Evolutionary conservation across 2,888 invertebrate genomes (phyloP), one percentile per base, ranked within the genome.

Genomic region (Ptycholaimellus sp.): DNA sequence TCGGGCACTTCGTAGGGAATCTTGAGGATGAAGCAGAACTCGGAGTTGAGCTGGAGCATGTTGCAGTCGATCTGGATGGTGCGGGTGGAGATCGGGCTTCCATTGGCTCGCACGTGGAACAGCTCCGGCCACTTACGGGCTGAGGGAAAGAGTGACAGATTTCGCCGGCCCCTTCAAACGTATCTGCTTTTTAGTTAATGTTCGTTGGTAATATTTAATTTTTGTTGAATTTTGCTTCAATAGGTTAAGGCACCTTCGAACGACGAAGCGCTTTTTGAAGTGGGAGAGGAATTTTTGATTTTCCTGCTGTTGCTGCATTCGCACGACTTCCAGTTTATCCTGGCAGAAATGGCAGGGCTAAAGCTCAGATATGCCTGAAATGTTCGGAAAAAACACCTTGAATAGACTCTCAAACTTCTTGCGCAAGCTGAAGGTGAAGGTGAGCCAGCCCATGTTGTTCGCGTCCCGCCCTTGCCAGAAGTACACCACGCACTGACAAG

Each of bases 381-480:
- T n/a, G n/a, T n/a, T n/a, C n/a, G n/a, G n/a, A n/a, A n/a, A n/a
- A n/a, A n/a, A n/a, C n/a, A n/a, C n/a, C 13, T 56, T 56, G 44
- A 83, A 83, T 48, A 81, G 65, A 1, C 73, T 45, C 42, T 81
- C 79, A 59, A 85, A 83, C 59, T 79, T 82, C 60, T 81, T 82
- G 59, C 46, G 54, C 27, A 57, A 42, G 51, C 82, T 85, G 64
- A 96, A 96, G 0, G 93, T 93, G 63, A 99, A 96, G 1, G 85
- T 93, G 1, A 96, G 68, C 90, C 93, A 99, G 40, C 93, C 96
- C 90, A 96, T 96, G 63, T 96, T 93, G 42, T 78, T 75, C 2
- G 93, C 93, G 55, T 83, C 78, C 23, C 70, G 51, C 0, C 93
- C 93, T 64, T 99, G 96, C 96, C 96, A 96, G 67, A 99, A 99